Base-by-base conservation (phyloP, 2,797 vertebrate species). In the Argentina silus region DNA sequence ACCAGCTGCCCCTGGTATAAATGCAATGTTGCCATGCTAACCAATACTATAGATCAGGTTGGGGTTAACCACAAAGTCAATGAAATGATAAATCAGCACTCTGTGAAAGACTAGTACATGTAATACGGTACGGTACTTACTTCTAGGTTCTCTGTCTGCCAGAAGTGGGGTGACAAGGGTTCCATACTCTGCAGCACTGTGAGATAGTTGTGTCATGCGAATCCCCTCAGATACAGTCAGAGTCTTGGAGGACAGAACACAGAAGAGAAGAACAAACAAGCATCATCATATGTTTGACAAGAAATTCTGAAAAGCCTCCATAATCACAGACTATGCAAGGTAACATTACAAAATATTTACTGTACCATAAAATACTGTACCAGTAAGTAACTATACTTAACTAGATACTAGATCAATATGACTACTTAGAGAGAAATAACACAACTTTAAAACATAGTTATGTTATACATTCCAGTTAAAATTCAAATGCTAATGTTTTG, bases 51-150 rank as follows among this genome's bases (percentile, higher is more conserved):
- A 51, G 48, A 9, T 14, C 15, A 2, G 8, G 9, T 3, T 51
- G 48, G n/a, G n/a, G n/a, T n/a, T n/a, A n/a, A n/a, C n/a, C n/a
- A n/a, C n/a, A n/a, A 9, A 55, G 51, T 2, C 51, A n/a, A 55
- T 55, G 14, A 55, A 55, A 55, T 55, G 17, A n/a, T 11, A 61
- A 10, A 10, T 10, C 23, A 19, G 9, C 19, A 36, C 19, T 2
- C 12, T 27, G n/a, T n/a, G n/a, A n/a, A n/a, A n/a, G n/a, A n/a
- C n/a, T n/a, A n/a, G n/a, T n/a, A n/a, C n/a, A n/a, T n/a, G n/a
- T n/a, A n/a, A n/a, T n/a, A n/a, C n/a, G 59, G 59, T 14, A 66
- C 63, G 21, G n/a, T 1, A 56, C 53, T 61, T 83, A 90, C 91
- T 87, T 81, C 70, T 72, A 21, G 66, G 57, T 67, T 85, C 57